Conservation (phyloP, 2,797 vertebrate species). For the Distichodus sexfasciatus region DNA sequence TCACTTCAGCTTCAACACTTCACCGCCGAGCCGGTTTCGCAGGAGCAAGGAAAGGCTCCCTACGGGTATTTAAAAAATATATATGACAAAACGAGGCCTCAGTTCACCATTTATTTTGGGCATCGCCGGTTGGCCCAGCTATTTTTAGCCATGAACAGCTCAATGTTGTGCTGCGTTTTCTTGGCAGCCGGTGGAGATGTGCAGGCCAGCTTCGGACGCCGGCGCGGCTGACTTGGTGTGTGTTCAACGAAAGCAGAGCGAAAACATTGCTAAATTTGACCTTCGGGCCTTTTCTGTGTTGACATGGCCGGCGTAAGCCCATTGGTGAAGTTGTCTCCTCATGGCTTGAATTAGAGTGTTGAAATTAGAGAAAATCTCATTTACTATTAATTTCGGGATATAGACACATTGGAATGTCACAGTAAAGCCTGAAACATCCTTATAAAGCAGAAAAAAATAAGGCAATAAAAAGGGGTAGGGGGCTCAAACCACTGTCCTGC, state of each 20-base stretch:
- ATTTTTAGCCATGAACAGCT: slow-evolving; percentile 54
- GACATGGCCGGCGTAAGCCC: too few species aligned
- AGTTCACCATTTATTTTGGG: slow-evolving; percentile 50
- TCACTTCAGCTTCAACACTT: slow-evolving; percentile 31
- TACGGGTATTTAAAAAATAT: slow-evolving; percentile 52
- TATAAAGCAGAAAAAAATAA: too few species aligned
- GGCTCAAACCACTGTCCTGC: too few species aligned
- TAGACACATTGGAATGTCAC: too few species aligned
- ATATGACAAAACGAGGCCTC: too few species aligned
- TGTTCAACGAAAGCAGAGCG: slow-evolving; percentile 38
- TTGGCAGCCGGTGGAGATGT: slow-evolving; percentile 42
- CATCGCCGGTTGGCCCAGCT: slow-evolving; percentile 29
- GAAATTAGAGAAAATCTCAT: too few species aligned
- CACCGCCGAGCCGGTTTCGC: slow-evolving; percentile 29
- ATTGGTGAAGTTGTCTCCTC: slow-evolving; percentile 26
- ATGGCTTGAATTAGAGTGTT: too few species aligned
- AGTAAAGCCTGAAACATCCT: too few species aligned
- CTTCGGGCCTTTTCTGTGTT: slow-evolving; percentile 27
- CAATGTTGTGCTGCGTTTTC: slow-evolving; percentile 51
- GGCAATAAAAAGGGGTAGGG: too few species aligned
- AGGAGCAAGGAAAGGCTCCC: neutral
- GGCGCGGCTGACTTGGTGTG: slow-evolving; percentile 35
- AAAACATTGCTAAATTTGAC: slow-evolving; percentile 48
- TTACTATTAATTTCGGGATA: too few species aligned
- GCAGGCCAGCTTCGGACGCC: slow-evolving; percentile 37